Conservation (phyloP, 2,113 vertebrate genomes). For the Crotalus helleri region DNA sequence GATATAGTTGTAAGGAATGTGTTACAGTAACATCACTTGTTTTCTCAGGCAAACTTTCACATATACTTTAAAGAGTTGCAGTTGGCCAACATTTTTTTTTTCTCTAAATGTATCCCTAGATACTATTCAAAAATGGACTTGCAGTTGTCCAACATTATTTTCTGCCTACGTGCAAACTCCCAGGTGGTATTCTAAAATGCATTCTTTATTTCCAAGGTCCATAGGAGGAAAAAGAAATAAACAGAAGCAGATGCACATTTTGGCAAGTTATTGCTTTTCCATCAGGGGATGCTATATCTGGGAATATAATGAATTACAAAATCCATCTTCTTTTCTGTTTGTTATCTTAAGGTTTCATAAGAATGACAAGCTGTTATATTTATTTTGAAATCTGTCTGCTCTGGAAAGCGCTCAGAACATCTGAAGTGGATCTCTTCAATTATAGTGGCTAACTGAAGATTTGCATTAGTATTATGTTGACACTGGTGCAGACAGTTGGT, state of each 20-base stretch:
- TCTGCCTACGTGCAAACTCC: background rate
- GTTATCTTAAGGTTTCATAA: background rate
- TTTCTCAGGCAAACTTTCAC: background rate
- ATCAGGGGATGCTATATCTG: background rate
- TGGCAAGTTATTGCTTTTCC: background rate
- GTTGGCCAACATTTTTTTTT: background rate
- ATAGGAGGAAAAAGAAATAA: background rate
- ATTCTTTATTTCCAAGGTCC: background rate
- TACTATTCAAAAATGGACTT: background rate
- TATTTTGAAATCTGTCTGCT: background rate
- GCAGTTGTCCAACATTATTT: background rate
- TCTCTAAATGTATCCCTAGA: background rate
- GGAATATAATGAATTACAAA: background rate
- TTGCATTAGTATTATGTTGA: background rate
- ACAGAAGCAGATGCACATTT: background rate
- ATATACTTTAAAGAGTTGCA: background rate
- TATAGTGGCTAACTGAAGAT: background rate
- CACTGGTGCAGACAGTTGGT: background rate
- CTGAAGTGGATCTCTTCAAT: background rate
- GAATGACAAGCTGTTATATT: background rate
- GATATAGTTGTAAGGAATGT: background rate
- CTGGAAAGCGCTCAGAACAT: background rate
- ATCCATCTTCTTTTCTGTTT: background rate
- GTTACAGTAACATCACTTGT: background rate
- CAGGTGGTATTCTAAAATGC: background rate